Base-by-base conservation (phyloP, 2,113 vertebrate genomes). In the Pedetes capensis region DNA sequence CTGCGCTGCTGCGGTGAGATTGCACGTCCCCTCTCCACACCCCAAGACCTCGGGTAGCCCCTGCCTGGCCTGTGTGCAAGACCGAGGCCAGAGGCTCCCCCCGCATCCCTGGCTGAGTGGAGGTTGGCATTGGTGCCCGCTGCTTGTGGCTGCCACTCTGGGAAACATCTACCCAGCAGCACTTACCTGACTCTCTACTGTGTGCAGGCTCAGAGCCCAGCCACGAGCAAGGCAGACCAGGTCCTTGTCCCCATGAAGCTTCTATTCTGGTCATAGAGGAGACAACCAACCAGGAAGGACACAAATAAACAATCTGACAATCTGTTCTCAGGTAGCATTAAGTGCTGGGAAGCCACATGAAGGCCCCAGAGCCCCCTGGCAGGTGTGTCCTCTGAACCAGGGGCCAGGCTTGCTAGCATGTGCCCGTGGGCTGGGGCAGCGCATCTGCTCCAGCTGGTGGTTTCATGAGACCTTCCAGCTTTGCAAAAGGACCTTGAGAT, bases 381-480 rank as follows among this genome's bases (percentile, higher is more conserved):
- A 6, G 29, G 25, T 27, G 37, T 27, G 5, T 29, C 39, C 49
- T 17, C 47, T 16, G 10, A 66, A 32, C 66, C 5, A 0, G 51
- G n/a, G 12, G 44, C 27, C 17, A 4, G 20, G 47, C 34, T 34
- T 49, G 59, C 47, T 23, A 4, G n/a, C n/a, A n/a, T n/a, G n/a
- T n/a, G n/a, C n/a, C n/a, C n/a, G n/a, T n/a, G n/a, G n/a, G n/a
- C n/a, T 0, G 6, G n/a, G 34, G 3, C 1, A 8, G 37, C 57
- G 0, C 18, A 3, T 42, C 55, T 17, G 64, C 29, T 61, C 57
- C 75, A 57, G 20, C 16, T 2, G 6, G 4, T 51, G 53, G 10
- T 42, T 0, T 0, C 1, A 0, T 20, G n/a, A 78, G 69, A 39
- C 32, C 78, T 80, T 44, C 66, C 7, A 1, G 0, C 53, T 51